Percentiles rank a stretch among this genome's conserved stretches.
Conservation (phyloP, 2,113 vertebrate species). For the Nyctibius bracteatus region DNA sequence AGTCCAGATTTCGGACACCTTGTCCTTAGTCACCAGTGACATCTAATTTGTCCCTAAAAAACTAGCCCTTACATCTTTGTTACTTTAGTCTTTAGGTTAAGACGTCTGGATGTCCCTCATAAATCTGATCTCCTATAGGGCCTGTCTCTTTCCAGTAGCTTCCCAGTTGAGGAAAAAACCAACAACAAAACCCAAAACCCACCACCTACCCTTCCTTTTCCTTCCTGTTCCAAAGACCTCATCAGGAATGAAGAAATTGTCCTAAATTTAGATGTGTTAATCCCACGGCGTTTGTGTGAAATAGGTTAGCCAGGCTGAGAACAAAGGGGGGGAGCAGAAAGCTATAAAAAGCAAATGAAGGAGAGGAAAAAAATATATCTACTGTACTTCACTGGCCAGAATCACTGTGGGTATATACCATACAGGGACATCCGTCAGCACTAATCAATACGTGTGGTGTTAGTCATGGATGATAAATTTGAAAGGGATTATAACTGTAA, state of each 20-base stretch:
- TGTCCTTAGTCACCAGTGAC: slow-evolving; percentile 74
- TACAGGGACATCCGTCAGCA: slow-evolving; percentile 82
- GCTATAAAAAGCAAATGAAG: slow-evolving; percentile 67
- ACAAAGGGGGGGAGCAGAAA: slow-evolving; percentile 46
- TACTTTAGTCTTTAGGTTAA: slow-evolving; percentile 72
- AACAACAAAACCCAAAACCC: neutral
- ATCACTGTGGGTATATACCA: slow-evolving; percentile 62
- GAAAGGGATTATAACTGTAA: slow-evolving; percentile 89
- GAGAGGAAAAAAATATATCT: slow-evolving; percentile 46
- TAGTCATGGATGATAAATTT: slow-evolving; percentile 88
- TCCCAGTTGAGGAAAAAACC: neutral
- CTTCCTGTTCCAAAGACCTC: slow-evolving; percentile 25
- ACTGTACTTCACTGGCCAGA: slow-evolving; percentile 59
- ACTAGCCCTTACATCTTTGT: slow-evolving; percentile 68
- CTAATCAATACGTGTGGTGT: slow-evolving; percentile 83
- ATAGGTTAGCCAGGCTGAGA: slow-evolving; percentile 50
- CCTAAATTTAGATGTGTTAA: slow-evolving; percentile 62
- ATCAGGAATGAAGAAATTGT: slow-evolving; percentile 43
- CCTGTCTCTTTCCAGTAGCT: slow-evolving; percentile 8
- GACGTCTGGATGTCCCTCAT: slow-evolving; percentile 56
- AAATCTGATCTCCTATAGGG: slow-evolving; percentile 70
- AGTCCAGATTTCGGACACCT: slow-evolving; percentile 70
- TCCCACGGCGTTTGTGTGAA: slow-evolving; percentile 41
- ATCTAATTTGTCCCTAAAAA: slow-evolving; percentile 72
- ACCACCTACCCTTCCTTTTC: neutral